phyloP scores from a whole-genome alignment of 2,113 vertebrate species.

The Saimiri boliviensis region DNA sequence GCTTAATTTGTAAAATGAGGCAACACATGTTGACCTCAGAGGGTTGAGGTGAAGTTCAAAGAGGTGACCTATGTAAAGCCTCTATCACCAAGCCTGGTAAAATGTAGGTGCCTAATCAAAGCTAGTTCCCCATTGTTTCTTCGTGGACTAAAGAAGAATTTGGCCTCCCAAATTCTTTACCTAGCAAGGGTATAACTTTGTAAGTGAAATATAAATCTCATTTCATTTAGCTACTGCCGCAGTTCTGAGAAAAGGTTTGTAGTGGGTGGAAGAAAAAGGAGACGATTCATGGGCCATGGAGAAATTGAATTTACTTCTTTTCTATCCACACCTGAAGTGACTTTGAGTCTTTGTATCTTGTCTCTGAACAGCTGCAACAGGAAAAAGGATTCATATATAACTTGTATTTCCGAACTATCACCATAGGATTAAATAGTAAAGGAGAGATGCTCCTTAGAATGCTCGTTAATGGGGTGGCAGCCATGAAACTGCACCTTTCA shows the following conservation, averaged over 20 bases:
- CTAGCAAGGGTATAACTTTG: neutral
- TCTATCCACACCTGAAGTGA: neutral
- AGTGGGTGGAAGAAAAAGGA: neutral
- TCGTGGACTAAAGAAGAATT: neutral
- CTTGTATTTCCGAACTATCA: neutral
- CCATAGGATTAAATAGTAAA: neutral
- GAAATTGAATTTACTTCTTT: neutral
- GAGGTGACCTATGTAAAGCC: neutral
- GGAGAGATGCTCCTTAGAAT: neutral
- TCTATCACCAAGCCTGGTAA: neutral
- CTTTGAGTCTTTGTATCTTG: neutral
- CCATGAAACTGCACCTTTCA: neutral
- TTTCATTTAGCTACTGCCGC: neutral
- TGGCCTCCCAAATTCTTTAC: neutral
- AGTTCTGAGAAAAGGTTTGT: neutral
- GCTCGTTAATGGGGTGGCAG: neutral
- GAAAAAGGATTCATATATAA: neutral
- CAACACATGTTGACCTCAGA: neutral
- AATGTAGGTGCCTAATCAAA: neutral
- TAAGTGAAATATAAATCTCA: neutral
- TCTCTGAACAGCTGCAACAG: neutral
- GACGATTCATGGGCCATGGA: neutral
- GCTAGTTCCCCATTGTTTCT: too few relatives aligned
- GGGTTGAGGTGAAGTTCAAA: neutral
- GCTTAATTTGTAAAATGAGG: neutral